Evolutionary conservation across 2,113 vertebrate genomes (phyloP), one percentile per base, ranked within the genome.

Genomic region (Thermophis baileyi): DNA sequence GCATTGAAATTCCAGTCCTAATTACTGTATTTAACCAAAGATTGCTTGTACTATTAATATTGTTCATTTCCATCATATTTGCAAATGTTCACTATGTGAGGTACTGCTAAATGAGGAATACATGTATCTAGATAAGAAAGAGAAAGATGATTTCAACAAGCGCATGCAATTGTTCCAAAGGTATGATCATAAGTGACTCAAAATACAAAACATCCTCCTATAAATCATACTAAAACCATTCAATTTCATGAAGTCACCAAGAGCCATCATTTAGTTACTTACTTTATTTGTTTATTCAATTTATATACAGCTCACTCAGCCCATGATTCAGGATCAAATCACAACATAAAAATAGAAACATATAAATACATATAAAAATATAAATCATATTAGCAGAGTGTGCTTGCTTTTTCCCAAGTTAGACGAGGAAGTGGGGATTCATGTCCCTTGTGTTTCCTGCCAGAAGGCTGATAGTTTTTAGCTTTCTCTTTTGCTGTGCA

Each of bases 401-500:
- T 46, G 6, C 18, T 16, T 85, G 22, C 25, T 20, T 44, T 44
- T 18, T 47, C 90, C 16, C 53, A 30, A 44, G 30, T 30, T 44
- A 24, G 11, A 44, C 0, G 44, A 63, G 49, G 60, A 74, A 25
- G 4, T 27, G 27, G 53, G n/a, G 14, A 40, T 35, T 86, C 87
- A 89, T 1, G n/a, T 35, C 35, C 88, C 54, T 22, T 53, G 49
- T 55, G 1, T 88, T 92, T 90, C 35, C 3, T 69, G 92, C 46
- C 74, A 63, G 54, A 90, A 93, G 95, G 93, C 4, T 88, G 46
- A 27, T 3, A 6, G 7, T 53, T 35, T 57, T 47, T 92, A 57
- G 69, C 54, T 88, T 44, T 92, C 92, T 92, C 92, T 91, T 85
- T 94, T 40, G 35, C 89, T 87, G 92, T 95, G 12, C 93, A 57